Conservation (phyloP, 2,888 invertebrate species). For the Pyralis farinalis region DNA sequence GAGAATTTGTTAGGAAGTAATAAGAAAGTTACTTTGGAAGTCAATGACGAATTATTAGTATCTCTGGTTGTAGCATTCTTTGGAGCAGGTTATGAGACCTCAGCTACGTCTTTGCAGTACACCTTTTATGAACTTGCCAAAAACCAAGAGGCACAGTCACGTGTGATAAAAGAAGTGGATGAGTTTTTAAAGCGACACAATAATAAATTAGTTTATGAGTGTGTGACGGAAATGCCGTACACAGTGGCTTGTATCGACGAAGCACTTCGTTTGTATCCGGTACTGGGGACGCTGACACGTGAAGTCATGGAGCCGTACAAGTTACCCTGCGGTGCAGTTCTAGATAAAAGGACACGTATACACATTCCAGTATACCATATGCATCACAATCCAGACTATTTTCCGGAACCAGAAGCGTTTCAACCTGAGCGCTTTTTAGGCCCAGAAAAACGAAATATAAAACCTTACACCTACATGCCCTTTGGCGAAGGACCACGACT, state of each 20-base stretch:
- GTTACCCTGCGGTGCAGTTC: slow-evolving; percentile 32
- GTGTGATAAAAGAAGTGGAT: slow-evolving; percentile 39
- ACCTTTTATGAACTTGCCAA: slow-evolving; percentile 46
- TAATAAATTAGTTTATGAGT: slow-evolving; percentile 34
- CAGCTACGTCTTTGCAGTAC: slow-evolving; percentile 36
- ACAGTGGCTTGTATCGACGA: slow-evolving; percentile 46
- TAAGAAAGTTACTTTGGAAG: slow-evolving; percentile 27
- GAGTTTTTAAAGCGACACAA: slow-evolving; percentile 31
- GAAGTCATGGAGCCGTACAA: slow-evolving; percentile 43
- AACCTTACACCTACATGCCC: slow-evolving; percentile 37
- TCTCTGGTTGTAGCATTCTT: slow-evolving; percentile 75
- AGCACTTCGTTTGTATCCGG: slow-evolving; percentile 43
- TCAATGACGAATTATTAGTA: slow-evolving; percentile 60
- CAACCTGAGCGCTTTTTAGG: slow-evolving; percentile 40
- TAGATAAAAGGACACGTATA: slow-evolving; percentile 36
- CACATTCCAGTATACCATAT: slow-evolving; percentile 41
- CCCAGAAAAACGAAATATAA: slow-evolving; percentile 29
- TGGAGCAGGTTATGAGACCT: slow-evolving; percentile 51
- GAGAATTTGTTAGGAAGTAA: slow-evolving; percentile 25
- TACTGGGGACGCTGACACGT: slow-evolving; percentile 35
- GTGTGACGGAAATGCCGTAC: slow-evolving; percentile 42
- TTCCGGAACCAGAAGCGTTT: slow-evolving; percentile 37
- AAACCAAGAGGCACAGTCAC: slow-evolving; percentile 27
- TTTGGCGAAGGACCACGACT: slow-evolving; percentile 45
- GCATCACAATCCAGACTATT: slow-evolving; percentile 35